A percentile compares a stretch with the other conserved stretches of the same genome.
Evolutionary conservation across 2,113 vertebrate species (phyloP).

Genomic region (Proterorhinus semilunaris): DNA sequence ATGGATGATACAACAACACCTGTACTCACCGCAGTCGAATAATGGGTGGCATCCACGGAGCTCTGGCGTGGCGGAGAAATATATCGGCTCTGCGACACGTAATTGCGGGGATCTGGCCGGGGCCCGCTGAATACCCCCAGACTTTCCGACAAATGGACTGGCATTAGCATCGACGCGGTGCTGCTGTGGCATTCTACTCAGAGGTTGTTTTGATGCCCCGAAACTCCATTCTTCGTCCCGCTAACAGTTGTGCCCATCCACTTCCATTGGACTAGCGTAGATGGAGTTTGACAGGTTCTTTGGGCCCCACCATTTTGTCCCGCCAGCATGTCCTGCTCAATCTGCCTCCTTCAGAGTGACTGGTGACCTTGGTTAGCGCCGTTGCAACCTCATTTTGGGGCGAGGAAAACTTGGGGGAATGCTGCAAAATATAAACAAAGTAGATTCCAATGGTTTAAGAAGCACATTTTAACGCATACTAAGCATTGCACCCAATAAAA

Average conservation of each 20-base stretch:
- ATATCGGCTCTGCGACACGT: slow-evolving; percentile 27
- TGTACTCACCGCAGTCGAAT: slow-evolving; percentile 11
- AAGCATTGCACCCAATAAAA: too few species aligned
- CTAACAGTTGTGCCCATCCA: slow-evolving; percentile 32
- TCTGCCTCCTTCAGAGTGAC: slow-evolving; percentile 27
- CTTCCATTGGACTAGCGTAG: slow-evolving; percentile 39
- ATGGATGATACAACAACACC: slow-evolving; percentile 18
- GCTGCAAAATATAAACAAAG: not conserved
- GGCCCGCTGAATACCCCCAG: slow-evolving; percentile 25
- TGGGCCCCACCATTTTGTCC: slow-evolving; percentile 30
- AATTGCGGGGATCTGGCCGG: slow-evolving; percentile 32
- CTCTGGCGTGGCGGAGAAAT: slow-evolving; percentile 6
- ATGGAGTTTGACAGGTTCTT: slow-evolving; percentile 63
- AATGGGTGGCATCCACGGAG: slow-evolving; percentile 5
- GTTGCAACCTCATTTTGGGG: not conserved
- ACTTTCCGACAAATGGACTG: slow-evolving; percentile 56
- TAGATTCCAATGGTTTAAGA: not conserved
- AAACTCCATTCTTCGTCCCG: slow-evolving; percentile 27
- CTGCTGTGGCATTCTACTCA: slow-evolving; percentile 55
- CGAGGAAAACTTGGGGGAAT: not conserved
- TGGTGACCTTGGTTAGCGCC: slow-evolving; percentile 4
- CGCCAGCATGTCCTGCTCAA: slow-evolving; percentile 23
- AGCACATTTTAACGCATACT: too few species aligned
- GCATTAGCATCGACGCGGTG: slow-evolving; percentile 53
- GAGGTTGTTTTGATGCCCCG: slow-evolving; percentile 22